Evolutionary conservation across 2,888 invertebrate species (phyloP), one percentile per base, ranked within the genome.

Genomic region (Malthinus flaveolus): DNA sequence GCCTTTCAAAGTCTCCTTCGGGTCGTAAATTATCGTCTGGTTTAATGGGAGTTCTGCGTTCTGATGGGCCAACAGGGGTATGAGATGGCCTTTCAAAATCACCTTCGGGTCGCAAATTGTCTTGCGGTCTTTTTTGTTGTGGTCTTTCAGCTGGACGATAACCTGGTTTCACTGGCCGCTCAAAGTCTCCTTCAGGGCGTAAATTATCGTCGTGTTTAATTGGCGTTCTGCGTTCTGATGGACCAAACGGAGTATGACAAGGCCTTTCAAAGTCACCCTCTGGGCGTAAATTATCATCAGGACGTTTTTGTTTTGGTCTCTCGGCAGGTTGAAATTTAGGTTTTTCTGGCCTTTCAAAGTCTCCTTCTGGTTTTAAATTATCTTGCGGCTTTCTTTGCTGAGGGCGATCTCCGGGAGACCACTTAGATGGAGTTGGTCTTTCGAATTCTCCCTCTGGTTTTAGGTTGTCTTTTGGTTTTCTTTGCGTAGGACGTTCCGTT

Each of bases 241-340:
- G 82, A 0, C 72, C 75, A 68, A 77, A 81, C 15, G 76, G 65
- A 0, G 77, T 73, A 37, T 78, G 80, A 37, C 78, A 78, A 0
- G 83, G 85, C n/a, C 74, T 63, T 65, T 75, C 80, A 64, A 85
- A 84, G n/a, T 81, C 80, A 4, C 82, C 83, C 67, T 82, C 82
- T 0, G 82, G 80, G 32, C 72, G 71, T 0, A 86, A 69, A 68
- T 85, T 85, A 63, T 86, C 86, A 35, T 79, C 69, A 65, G 74
- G 80, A 49, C 70, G 74, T 9, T 74, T 78, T 0, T 71, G 75
- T 31, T 71, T 72, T 0, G 80, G 77, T 23, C 81, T 69, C 65
- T 82, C 82, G 0, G 74, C 78, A 4, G 80, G 79, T 46, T 63
- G 62, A 47, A 69, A 78, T 33, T 69, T 74, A 66, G 74, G 71